Base-by-base conservation (phyloP, 2,113 vertebrate species). In the Probosciger aterrimus region DNA sequence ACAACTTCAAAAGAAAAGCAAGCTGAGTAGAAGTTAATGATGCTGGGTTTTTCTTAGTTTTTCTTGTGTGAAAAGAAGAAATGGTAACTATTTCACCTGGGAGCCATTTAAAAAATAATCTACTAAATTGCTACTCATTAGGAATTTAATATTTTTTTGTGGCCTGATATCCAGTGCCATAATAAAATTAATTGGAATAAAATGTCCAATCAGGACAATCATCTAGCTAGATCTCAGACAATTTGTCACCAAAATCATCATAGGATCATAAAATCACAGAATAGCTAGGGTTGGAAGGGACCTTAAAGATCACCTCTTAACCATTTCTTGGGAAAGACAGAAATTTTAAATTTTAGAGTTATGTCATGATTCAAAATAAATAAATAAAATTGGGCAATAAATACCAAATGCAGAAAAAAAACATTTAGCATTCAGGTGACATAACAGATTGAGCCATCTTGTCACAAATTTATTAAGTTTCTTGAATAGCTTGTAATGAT, bases 401-500 rank as follows among this genome's bases (percentile, higher is more conserved):
- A 70, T 62, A 55, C 0, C 11, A 75, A 77, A 94, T 65, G 62
- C 41, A 95, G 89, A 81, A 84, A 82, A 67, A 88, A 31, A 27
- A 53, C 33, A 93, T 95, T 93, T 86, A 74, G 96, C 86, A 94
- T 39, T 95, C 82, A 95, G 75, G 25, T 88, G 53, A 68, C 37
- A 82, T 47, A 96, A 77, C 11, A 84, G 47, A 88, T 55, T 94
- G 57, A 35, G 50, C 10, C 39, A 92, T 64, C 20, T 86, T 91
- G 39, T 88, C 47, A 85, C 76, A 96, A 85, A 96, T 93, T 93
- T 95, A 65, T 52, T 76, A 31, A 55, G 87, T 96, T 96, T 95
- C 81, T 96, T 96, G 87, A 97, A 77, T 95, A 85, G 75, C 73
- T 93, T 96, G 49, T 93, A 79, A 75, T 39, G 46, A 91, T 86